A percentile compares a stretch with the other conserved stretches of the same genome.
These are phyloP conservation scores for Drosophila bipectinata DNA, from an alignment of 1,140 invertebrate genomes.

Conservation along the genomic window DNA sequence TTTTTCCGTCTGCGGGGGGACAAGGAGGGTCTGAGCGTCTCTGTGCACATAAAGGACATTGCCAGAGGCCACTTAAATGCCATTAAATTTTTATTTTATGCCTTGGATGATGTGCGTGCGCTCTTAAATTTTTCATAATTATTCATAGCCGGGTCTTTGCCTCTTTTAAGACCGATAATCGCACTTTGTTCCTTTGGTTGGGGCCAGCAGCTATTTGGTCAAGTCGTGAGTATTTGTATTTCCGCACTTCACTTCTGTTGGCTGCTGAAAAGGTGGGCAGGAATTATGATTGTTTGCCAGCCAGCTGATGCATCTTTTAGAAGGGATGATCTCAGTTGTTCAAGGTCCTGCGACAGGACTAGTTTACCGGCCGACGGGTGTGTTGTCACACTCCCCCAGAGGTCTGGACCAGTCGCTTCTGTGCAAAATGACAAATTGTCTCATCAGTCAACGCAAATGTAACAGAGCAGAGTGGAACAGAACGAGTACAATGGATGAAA, in stretches of 20 bases:
- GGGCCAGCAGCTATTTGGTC: slow-evolving; percentile 66
- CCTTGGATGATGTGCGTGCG: slow-evolving; percentile 56
- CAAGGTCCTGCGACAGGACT: slow-evolving; percentile 24
- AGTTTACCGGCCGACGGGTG: slow-evolving; percentile 43
- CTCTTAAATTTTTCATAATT: slow-evolving; percentile 75
- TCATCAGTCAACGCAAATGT: slow-evolving; percentile 65
- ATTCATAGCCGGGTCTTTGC: slow-evolving; percentile 59
- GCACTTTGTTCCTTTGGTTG: slow-evolving; percentile 35
- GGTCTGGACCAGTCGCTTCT: slow-evolving; percentile 53
- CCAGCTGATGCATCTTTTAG: slow-evolving; percentile 48
- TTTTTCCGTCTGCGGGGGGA: slow-evolving; percentile 11
- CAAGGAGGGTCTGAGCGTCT: background rate
- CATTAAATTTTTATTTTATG: slow-evolving; percentile 77
- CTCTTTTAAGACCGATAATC: slow-evolving; percentile 43
- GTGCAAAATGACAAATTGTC: slow-evolving; percentile 78
- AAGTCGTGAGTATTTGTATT: slow-evolving; percentile 62
- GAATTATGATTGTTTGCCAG: slow-evolving; percentile 60
- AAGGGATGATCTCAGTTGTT: slow-evolving; percentile 22
- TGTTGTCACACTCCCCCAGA: slow-evolving; percentile 23
- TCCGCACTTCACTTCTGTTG: slow-evolving; percentile 46
- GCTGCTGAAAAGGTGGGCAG: slow-evolving; percentile 9
- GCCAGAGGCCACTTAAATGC: slow-evolving; percentile 77
- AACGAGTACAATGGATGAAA: slow-evolving; percentile 32
- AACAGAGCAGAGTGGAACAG: slow-evolving; percentile 30
- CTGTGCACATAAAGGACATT: slow-evolving; percentile 42